Evolutionary conservation across 2,888 invertebrate genomes (phyloP).

Genomic region (Lottia gigantea): DNA sequence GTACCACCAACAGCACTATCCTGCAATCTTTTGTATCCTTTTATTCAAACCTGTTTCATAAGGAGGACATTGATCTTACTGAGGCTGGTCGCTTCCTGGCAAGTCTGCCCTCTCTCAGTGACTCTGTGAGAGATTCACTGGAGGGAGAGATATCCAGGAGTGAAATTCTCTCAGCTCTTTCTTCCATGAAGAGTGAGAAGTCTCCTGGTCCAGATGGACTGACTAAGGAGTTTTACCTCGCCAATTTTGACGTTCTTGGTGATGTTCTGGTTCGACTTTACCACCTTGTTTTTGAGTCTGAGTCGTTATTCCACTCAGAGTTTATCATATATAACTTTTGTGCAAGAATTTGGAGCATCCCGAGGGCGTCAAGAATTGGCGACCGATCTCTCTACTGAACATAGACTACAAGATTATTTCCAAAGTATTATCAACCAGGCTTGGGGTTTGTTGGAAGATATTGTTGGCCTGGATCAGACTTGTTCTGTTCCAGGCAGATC

Average conservation of each 20-base stretch:
- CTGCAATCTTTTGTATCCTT: too few relatives aligned
- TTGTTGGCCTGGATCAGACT: conserved; percentile 35
- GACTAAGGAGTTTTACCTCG: conserved; percentile 32
- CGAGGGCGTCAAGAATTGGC: conserved; percentile 32
- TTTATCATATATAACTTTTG: conserved; percentile 26
- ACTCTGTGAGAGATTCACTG: background rate
- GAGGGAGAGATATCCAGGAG: conserved; percentile 12
- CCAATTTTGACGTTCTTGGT: conserved; percentile 26
- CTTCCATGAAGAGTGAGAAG: conserved; percentile 28
- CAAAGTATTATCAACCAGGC: conserved; percentile 32
- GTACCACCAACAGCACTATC: too few relatives aligned
- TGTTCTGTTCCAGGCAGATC: conserved; percentile 36
- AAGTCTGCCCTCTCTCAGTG: conserved; percentile 2
- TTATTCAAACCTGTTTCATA: too few relatives aligned
- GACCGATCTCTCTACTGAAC: conserved; percentile 41
- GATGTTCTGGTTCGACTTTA: conserved; percentile 24
- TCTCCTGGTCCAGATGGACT: conserved; percentile 37
- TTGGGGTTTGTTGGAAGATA: conserved; percentile 26
- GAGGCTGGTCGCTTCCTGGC: background rate
- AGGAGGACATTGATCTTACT: too few relatives aligned
- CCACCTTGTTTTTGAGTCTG: conserved; percentile 21
- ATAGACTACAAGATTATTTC: conserved; percentile 40
- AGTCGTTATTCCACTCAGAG: conserved; percentile 22
- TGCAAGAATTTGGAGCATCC: conserved; percentile 35
- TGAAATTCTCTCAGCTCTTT: conserved; percentile 19